These are phyloP conservation scores for Heterotis niloticus DNA, from an alignment of 2,113 vertebrate species.

Conservation along the genomic window DNA sequence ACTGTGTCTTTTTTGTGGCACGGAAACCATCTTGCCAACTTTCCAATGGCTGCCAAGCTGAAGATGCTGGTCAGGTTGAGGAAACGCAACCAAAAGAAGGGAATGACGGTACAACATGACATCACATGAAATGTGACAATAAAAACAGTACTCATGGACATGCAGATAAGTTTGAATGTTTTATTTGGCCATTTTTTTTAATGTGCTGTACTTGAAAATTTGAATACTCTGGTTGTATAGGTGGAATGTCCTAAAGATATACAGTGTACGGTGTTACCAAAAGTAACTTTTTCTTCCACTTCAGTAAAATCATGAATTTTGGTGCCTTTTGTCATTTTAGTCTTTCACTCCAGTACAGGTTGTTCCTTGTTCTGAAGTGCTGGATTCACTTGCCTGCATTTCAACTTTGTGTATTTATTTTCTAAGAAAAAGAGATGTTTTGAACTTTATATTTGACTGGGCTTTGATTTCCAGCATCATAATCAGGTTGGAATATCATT, in stretches of 20 bases:
- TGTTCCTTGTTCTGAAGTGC: conserved; percentile 19
- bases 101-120: conserved; percentile 50
- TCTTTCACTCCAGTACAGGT: neutral
- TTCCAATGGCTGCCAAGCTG: conserved; percentile 40
- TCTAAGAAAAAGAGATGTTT: conserved; percentile 44
- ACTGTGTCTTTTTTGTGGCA: conserved; percentile 92
- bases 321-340: conserved; percentile 24
- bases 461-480: conserved; percentile 24
- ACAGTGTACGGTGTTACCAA: conserved; percentile 26
- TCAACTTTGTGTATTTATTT: conserved; percentile 43
- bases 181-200: conserved; percentile 1
- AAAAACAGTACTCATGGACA: neutral
- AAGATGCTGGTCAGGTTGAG: conserved; percentile 31
- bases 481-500: conserved; percentile 32
- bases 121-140: neutral
- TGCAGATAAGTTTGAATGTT: too few species aligned
- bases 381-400: conserved; percentile 23
- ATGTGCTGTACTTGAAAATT: conserved; percentile 6
- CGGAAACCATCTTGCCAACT: conserved; percentile 73
- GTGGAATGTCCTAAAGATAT: conserved; percentile 8
- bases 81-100: conserved; percentile 46
- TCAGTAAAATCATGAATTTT: conserved; percentile 13
- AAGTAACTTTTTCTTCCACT: neutral
- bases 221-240: neutral
- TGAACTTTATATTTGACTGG: conserved; percentile 41